phyloP scores from a whole-genome alignment of 2,113 vertebrate genomes.

The Mormyrus iriodes region DNA sequence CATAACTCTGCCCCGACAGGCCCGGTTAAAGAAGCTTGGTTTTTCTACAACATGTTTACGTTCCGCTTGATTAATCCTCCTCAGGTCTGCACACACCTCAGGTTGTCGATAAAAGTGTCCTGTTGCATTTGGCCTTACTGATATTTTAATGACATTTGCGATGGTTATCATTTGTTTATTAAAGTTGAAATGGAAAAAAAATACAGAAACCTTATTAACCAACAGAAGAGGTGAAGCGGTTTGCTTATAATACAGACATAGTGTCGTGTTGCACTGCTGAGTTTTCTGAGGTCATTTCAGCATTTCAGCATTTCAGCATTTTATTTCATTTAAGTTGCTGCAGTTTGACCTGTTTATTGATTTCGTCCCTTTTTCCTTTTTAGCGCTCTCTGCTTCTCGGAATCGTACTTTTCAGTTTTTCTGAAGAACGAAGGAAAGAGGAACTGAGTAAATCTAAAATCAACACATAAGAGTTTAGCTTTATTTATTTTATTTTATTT shows the following conservation, averaged over 20 bases:
- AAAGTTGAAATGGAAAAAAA: not conserved
- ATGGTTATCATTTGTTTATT: not conserved
- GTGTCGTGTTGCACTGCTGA: not conserved
- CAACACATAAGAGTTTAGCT: not conserved
- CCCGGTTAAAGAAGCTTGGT: not conserved
- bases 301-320: not conserved
- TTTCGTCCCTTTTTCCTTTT: not conserved
- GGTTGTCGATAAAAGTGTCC: not conserved
- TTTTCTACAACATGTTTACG: not conserved
- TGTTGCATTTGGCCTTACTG: not conserved
- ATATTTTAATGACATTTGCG: not conserved
- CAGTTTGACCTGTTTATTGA: not conserved
- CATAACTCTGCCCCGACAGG: not conserved
- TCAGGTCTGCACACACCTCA: not conserved
- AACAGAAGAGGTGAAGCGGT: not conserved
- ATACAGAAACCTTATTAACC: not conserved
- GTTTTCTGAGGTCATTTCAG: not conserved
- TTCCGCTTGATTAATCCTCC: not conserved
- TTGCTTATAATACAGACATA: not conserved
- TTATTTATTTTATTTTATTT: not conserved
- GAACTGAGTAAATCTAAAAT: slow-evolving; percentile 25
- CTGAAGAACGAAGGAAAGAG: slow-evolving; percentile 21
- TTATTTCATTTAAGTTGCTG: not conserved
- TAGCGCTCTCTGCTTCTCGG: not conserved
- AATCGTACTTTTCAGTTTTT: slow-evolving; percentile 13